Conservation (phyloP, 1,140 invertebrate species). For the Saccostrea glomerata region DNA sequence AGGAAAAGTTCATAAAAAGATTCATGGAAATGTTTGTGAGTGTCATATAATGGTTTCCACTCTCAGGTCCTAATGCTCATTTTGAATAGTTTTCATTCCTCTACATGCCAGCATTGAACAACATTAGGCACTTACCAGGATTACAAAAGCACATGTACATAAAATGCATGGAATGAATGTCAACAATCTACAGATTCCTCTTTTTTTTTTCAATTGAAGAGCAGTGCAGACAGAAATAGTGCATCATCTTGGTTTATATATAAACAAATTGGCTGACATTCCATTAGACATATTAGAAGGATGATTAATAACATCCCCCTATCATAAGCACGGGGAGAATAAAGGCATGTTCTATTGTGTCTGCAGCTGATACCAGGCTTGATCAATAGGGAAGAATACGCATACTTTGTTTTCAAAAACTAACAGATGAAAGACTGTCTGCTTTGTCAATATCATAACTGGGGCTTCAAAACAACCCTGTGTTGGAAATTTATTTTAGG, state of each 20-base stretch:
- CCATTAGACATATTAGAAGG: constrained; percentile 15
- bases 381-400: constrained; percentile 22
- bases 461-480: background rate
- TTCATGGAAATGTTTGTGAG: too few relatives aligned
- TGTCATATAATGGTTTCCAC: too few relatives aligned
- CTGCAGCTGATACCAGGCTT: background rate
- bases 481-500: background rate
- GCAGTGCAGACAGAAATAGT: constrained; percentile 4
- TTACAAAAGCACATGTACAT: background rate
- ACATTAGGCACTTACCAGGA: background rate
- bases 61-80: too few relatives aligned
- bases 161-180: background rate
- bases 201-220: background rate
- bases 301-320: background rate
- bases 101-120: background rate
- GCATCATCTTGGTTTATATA: background rate
- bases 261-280: background rate
- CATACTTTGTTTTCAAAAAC: background rate
- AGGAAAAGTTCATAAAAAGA: too few relatives aligned
- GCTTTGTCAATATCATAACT: background rate
- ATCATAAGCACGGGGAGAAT: background rate
- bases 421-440: background rate
- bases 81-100: background rate
- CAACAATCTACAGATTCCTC: background rate
- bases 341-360: background rate